phyloP scores from a whole-genome alignment of 2,888 invertebrate genomes.

The Cephus pygmeus region DNA sequence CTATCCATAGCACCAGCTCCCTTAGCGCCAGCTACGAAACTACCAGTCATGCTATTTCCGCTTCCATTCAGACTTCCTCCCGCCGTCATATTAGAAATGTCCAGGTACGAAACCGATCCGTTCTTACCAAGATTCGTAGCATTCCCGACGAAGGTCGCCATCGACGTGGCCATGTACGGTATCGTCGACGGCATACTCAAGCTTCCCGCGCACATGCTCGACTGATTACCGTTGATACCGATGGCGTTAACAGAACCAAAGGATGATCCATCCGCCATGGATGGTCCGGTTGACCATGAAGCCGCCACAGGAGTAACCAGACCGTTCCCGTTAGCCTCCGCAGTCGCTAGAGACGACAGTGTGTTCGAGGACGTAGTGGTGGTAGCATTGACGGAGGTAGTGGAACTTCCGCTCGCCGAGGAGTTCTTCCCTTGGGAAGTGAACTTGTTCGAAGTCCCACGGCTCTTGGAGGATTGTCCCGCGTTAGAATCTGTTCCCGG shows the following conservation, averaged over 20 bases:
- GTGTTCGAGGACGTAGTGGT: slow-evolving; percentile 24
- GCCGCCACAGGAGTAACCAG: slow-evolving; percentile 30
- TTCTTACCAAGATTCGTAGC: slow-evolving; percentile 61
- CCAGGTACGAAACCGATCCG: slow-evolving; percentile 61
- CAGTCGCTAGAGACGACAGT: slow-evolving; percentile 1
- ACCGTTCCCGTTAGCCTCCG: slow-evolving; percentile 27
- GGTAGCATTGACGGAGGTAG: slow-evolving; percentile 12
- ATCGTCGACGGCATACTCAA: slow-evolving; percentile 57
- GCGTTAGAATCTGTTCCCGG: background rate
- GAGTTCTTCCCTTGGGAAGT: slow-evolving; percentile 14
- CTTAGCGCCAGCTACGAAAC: background rate
- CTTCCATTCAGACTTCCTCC: slow-evolving; percentile 42
- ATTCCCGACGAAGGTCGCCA: slow-evolving; percentile 63
- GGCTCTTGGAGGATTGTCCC: slow-evolving; percentile 28
- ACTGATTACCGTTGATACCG: slow-evolving; percentile 47
- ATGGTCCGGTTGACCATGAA: slow-evolving; percentile 46
- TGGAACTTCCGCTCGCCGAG: slow-evolving; percentile 12
- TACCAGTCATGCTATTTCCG: slow-evolving; percentile 14
- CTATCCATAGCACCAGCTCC: background rate
- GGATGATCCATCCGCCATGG: slow-evolving; percentile 51
- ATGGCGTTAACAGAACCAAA: slow-evolving; percentile 55
- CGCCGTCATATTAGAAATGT: slow-evolving; percentile 63
- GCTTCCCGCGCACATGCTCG: slow-evolving; percentile 50
- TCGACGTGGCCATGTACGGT: slow-evolving; percentile 61
- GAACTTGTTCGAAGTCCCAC: slow-evolving; percentile 26